Base-by-base conservation (phyloP, 1,140 invertebrate species). In the Aphelenchoides besseyi region DNA sequence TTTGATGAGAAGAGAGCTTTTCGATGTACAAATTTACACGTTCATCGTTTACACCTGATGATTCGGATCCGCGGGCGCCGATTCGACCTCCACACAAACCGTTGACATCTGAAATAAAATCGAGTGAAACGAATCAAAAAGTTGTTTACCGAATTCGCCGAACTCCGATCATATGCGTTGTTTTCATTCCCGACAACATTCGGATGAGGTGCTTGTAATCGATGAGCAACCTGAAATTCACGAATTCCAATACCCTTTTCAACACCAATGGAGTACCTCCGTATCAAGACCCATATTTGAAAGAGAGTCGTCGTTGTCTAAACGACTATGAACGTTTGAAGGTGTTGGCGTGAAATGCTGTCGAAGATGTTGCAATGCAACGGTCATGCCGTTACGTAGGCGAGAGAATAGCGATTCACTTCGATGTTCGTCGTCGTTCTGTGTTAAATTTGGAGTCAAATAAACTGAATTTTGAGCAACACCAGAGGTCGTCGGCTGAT, bases 291-390 rank as follows among this genome's bases (percentile, higher is more conserved):
- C 32, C 28, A 37, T 66, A 12, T 16, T 32, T 0, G 63, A 66
- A 32, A 66, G 30, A 23, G 63, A 18, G 30, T 66, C 63, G 63
- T 66, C 63, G 36, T 66, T 66, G 12, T 66, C 63, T n/a, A 66
- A 33, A 23, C 63, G 16, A n/a, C 63, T 66, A 53, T 66, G 63
- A 16, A 32, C 32, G 30, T 66, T 66, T 33, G 55, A 59, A 23
- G 5, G 5, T 5, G 5, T 33, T 28, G 5, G 55, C 5, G 55
- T 59, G 26, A 59, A 33, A 8, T 33, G 5, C 5, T 18, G 55
- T 28, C 55, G 55, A 33, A 59, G 5, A 33, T 5, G 18, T 8
- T 48, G 12, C 41, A 48, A 16, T 23, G 41, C 41, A 23, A 12
- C 41, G 41, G 23, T 48, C 41, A 48, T 23, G 12, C 41, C 41